phyloP scores from a whole-genome alignment of 2,113 vertebrate genomes.

The Epinephelus fuscoguttatus region DNA sequence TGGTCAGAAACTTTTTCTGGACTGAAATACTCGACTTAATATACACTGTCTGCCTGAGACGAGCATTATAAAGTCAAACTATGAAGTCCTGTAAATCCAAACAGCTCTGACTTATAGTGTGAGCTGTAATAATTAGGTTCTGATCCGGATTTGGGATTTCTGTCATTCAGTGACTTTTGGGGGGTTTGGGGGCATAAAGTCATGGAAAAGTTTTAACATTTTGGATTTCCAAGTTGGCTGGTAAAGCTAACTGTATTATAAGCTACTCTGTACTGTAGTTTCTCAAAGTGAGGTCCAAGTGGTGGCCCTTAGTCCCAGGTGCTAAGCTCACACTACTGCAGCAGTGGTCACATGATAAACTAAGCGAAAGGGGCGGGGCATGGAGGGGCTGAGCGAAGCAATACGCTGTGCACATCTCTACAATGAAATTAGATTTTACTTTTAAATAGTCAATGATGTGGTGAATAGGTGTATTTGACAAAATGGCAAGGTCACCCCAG shows the following conservation, averaged over 20 bases:
- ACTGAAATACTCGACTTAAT: not conserved
- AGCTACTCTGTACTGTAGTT: not conserved
- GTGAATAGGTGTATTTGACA: too few relatives aligned
- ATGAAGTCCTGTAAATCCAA: not conserved
- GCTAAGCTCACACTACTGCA: too few relatives aligned
- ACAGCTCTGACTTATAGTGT: not conserved
- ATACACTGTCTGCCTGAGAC: not conserved
- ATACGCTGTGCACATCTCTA: too few relatives aligned
- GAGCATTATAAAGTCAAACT: not conserved
- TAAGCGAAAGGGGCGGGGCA: too few relatives aligned
- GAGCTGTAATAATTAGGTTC: not conserved
- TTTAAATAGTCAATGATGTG: too few relatives aligned
- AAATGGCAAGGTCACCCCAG: too few relatives aligned
- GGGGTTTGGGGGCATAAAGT: not conserved
- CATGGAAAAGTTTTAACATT: not conserved
- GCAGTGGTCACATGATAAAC: too few relatives aligned
- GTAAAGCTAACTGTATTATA: not conserved
- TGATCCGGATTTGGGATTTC: not conserved
- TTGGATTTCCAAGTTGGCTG: not conserved
- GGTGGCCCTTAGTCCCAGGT: too few relatives aligned
- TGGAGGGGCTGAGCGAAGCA: too few relatives aligned
- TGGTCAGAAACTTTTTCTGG: not conserved
- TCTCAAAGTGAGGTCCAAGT: too few relatives aligned
- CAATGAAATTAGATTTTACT: too few relatives aligned
- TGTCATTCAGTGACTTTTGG: not conserved